Conservation (phyloP, 2,797 vertebrate genomes). For the Xerus rutilus region DNA sequence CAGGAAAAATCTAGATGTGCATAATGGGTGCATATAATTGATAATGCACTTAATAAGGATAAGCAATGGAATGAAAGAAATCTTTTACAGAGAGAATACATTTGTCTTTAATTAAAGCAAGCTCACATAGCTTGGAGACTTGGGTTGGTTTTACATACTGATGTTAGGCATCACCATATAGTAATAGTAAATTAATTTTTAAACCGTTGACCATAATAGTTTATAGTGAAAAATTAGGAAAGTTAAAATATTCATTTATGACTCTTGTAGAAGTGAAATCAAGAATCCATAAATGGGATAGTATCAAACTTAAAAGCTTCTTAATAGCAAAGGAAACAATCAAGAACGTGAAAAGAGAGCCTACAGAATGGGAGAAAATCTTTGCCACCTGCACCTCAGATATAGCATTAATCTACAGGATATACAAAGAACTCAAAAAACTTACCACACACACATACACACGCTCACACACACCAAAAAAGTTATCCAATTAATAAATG, state of each 20-base stretch:
- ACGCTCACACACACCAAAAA: too few species aligned
- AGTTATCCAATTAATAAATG: too few species aligned
- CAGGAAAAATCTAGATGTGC: not conserved
- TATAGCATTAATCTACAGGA: too few species aligned
- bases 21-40: constrained; percentile 1
- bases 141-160: not conserved
- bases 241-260: not conserved
- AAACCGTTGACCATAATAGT: not conserved
- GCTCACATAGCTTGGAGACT: not conserved
- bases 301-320: too few species aligned
- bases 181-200: constrained; percentile 47
- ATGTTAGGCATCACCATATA: not conserved
- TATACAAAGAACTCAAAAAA: too few species aligned
- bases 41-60: constrained; percentile 47
- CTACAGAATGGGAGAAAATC: too few species aligned
- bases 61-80: not conserved
- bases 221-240: constrained; percentile 24
- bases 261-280: too few species aligned
- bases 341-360: too few species aligned
- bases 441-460: too few species aligned
- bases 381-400: too few species aligned
- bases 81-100: constrained; percentile 43
- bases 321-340: too few species aligned
- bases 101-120: constrained; percentile 11
- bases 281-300: too few species aligned